Evolutionary conservation across 2,888 invertebrate species (phyloP).

Genomic region (Oligia strigilis): DNA sequence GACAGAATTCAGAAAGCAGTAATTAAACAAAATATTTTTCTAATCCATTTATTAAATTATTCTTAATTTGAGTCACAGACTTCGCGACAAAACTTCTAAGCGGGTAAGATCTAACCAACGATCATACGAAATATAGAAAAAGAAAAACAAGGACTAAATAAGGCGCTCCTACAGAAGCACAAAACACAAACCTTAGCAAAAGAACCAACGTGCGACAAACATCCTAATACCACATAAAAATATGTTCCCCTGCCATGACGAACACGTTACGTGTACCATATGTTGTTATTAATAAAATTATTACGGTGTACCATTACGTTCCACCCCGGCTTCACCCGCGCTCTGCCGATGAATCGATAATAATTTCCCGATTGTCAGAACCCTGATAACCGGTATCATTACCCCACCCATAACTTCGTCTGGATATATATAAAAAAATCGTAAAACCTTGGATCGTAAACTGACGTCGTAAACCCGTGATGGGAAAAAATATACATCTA

Average conservation of each 20-base stretch:
- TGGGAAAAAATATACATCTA: constrained; percentile 62
- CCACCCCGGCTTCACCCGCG: constrained; percentile 43
- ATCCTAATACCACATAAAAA: constrained; percentile 43
- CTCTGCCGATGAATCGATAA: constrained; percentile 63
- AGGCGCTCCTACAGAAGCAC: background rate
- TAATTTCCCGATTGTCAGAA: constrained; percentile 49
- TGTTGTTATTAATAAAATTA: constrained; percentile 63
- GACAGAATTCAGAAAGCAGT: background rate
- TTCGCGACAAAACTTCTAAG: too few species aligned
- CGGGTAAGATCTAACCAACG: background rate
- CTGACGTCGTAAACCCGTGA: constrained; percentile 58
- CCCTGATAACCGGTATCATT: constrained; percentile 71
- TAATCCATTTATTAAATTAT: background rate
- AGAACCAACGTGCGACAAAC: constrained; percentile 31
- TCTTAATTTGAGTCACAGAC: background rate
- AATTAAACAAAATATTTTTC: background rate
- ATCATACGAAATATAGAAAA: background rate
- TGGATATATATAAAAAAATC: constrained; percentile 76
- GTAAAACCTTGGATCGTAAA: constrained; percentile 69
- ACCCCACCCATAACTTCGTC: constrained; percentile 59
- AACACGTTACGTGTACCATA: constrained; percentile 57
- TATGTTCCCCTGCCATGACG: constrained; percentile 27
- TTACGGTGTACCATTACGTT: constrained; percentile 50
- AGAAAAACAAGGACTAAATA: background rate
- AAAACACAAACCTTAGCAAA: constrained; percentile 14